Conservation (phyloP, 2,797 vertebrate species). For the Gallinago nigripennis region DNA sequence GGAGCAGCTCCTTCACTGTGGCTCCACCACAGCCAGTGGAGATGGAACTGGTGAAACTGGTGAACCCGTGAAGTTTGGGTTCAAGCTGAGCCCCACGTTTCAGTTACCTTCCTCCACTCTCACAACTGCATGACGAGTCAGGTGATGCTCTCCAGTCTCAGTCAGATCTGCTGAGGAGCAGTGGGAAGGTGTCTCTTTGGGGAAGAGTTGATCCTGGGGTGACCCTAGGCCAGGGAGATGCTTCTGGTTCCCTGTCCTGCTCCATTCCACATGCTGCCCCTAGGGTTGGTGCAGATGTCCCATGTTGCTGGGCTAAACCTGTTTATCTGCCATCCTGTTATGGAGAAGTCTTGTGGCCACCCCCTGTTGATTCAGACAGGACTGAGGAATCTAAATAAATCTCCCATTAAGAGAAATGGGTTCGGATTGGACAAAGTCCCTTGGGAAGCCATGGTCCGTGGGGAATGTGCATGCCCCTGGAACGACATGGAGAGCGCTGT, state of each 20-base stretch:
- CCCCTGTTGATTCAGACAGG: not conserved
- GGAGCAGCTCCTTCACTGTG: not conserved
- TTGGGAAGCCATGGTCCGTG: not conserved
- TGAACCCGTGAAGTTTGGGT: not conserved
- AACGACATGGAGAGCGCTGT: too few relatives aligned
- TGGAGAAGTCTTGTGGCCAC: not conserved
- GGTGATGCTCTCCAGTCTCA: not conserved
- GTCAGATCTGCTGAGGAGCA: not conserved
- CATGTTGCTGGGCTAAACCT: not conserved
- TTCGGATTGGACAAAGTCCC: not conserved
- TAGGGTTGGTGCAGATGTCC: not conserved
- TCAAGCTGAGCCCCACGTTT: not conserved
- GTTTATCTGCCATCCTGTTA: not conserved
- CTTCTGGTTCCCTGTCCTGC: not conserved
- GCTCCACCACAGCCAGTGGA: not conserved
- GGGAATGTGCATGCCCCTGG: too few relatives aligned
- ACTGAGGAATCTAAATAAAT: not conserved
- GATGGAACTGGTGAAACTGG: not conserved
- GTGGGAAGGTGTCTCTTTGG: too few relatives aligned
- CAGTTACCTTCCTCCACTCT: not conserved
- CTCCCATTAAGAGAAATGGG: rapidly evolving
- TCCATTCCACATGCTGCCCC: not conserved
- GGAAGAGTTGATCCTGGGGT: not conserved
- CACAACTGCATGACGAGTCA: not conserved
- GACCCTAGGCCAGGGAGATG: not conserved